Conservation (phyloP, 2,113 vertebrate genomes). For the Xenus cinereus region DNA sequence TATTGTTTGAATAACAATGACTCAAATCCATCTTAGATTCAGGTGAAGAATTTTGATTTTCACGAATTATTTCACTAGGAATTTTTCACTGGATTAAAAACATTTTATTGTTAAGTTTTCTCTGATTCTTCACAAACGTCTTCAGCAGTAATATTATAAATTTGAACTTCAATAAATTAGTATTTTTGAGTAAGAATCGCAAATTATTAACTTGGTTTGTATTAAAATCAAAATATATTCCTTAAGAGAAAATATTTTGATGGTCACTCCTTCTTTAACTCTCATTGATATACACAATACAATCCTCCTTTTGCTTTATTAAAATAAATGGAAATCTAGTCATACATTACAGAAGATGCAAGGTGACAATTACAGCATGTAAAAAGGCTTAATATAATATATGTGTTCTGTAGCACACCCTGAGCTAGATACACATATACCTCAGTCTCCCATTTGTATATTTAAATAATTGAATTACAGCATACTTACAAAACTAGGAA, state of each 20-base stretch:
- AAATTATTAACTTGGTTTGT: neutral
- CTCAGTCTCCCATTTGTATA: neutral
- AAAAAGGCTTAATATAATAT: neutral
- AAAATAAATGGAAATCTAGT: neutral
- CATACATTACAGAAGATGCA: neutral
- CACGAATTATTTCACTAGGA: neutral
- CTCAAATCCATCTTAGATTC: neutral
- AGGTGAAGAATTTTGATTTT: neutral
- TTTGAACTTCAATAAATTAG: no score
- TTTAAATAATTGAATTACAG: neutral
- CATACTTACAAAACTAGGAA: neutral
- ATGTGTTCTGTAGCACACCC: neutral
- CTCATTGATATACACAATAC: neutral
- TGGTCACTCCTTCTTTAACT: neutral
- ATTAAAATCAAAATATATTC: neutral
- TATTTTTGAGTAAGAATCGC: neutral
- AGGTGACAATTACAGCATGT: neutral
- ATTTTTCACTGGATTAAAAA: neutral
- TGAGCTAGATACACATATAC: neutral
- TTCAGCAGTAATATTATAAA: neutral
- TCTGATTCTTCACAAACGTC: neutral
- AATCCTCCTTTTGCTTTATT: neutral
- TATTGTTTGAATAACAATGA: neutral
- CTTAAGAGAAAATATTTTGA: neutral
- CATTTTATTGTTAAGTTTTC: neutral